Evolutionary conservation across 2,113 vertebrate genomes (phyloP), one percentile per base, ranked within the genome.

Genomic region (Stercorarius parasiticus): DNA sequence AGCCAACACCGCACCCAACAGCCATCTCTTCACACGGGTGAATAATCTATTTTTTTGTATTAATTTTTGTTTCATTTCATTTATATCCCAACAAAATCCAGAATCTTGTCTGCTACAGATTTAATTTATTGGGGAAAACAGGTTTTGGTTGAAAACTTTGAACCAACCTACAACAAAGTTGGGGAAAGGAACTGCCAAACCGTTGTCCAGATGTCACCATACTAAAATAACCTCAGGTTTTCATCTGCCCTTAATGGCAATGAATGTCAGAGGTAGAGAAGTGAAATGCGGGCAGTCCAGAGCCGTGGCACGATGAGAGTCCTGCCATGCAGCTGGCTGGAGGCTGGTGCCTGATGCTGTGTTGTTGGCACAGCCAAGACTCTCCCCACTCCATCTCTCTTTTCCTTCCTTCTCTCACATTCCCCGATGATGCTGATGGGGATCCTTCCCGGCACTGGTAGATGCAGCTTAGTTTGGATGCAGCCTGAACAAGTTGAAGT

Each of bases 401-500:
- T 13, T 40, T 40, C 15, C 25, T 58, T 89, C 26, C 36, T 84
- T 65, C 40, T 47, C 50, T 73, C 29, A 18, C 38, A 14, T 65
- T 81, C 29, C 49, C 21, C 14, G 18, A 3, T 11, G 26, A 38
- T 0, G 2, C 10, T 29, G 17, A 6, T 50, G 49, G 40, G 7
- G 21, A 78, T 58, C 32, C 34, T 34, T 65, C 30, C 23, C 10
- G 17, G 16, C 50, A 13, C 15, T 20, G 50, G 32, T 45, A 45
- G 27, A 6, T 49, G 38, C 6, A 4, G 4, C 10, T 2, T 0
- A 4, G 11, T 64, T 32, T 38, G 52, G n/a, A 23, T 36, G 45
- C 29, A 77, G n/a, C 40, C 27, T 58, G 67, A 81, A 17, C 27
- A 49, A 45, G 66, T 17, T 3, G 0, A 66, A 80, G 29, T 8